Evolutionary conservation across 1,140 invertebrate genomes (phyloP).

Genomic region (Ceratitis capitata): DNA sequence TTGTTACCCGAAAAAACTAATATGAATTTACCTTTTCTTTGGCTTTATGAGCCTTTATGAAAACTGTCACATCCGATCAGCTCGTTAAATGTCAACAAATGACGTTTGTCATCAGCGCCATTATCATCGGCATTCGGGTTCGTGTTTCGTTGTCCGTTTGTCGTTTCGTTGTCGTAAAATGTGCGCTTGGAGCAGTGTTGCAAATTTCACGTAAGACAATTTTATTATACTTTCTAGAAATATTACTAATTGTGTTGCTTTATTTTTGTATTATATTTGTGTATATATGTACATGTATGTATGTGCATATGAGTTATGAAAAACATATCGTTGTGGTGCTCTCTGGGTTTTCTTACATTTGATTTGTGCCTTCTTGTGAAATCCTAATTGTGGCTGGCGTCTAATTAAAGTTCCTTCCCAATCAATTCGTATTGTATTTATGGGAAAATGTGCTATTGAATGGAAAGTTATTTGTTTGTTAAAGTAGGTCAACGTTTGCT

Average conservation of each 20-base stretch:
- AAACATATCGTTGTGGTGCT: neutral
- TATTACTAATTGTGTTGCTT: constrained; percentile 1
- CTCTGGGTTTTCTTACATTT: neutral
- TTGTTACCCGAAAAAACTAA: neutral
- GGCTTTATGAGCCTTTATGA: constrained; percentile 3
- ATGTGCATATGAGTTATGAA: no score
- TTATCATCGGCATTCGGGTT: neutral
- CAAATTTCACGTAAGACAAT: neutral
- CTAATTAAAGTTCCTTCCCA: neutral
- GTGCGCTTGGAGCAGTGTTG: neutral
- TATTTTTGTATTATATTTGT: no score
- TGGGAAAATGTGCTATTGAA: neutral
- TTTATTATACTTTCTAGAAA: neutral
- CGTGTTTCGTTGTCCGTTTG: neutral
- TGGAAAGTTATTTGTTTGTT: neutral
- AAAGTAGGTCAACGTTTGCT: neutral
- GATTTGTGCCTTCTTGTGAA: neutral
- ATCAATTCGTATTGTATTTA: constrained; percentile 6
- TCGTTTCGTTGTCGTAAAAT: neutral
- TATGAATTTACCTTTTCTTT: constrained; percentile 26
- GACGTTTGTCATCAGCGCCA: constrained; percentile 34
- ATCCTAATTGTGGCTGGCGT: neutral
- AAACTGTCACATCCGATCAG: constrained; percentile 31
- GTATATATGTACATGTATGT: no score
- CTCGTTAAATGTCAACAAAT: constrained; percentile 37